A percentile compares a stretch with the other conserved stretches of the same genome.
Conservation (phyloP, 2,888 invertebrate species). For the Synergus umbraculus region DNA sequence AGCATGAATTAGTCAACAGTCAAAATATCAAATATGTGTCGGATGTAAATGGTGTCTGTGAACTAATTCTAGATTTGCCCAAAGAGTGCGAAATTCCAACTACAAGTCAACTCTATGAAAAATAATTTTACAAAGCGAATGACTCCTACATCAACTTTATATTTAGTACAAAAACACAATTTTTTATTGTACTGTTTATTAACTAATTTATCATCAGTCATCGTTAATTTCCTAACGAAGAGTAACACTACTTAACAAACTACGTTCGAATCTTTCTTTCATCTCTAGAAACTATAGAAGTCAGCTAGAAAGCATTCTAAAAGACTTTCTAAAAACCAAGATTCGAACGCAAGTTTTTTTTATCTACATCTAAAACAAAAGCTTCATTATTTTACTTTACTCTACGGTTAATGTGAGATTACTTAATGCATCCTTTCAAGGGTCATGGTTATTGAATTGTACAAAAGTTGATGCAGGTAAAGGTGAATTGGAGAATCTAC, state of each 20-base stretch:
- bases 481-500: not conserved
- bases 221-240: not conserved
- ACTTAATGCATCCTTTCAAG: not conserved
- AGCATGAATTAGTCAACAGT: not conserved
- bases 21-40: not conserved
- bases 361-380: not conserved
- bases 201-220: conserved; percentile 10
- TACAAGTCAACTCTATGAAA: not conserved
- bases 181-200: not conserved
- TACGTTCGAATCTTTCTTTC: not conserved
- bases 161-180: not conserved
- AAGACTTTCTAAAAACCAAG: not conserved
- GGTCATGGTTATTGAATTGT: conserved; percentile 5
- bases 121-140: not conserved
- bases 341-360: not conserved
- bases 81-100: not conserved
- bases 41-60: not conserved
- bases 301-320: not conserved
- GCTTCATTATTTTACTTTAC: not conserved
- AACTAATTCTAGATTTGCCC: not conserved
- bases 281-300: not conserved
- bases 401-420: not conserved
- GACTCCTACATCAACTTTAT: not conserved
- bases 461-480: conserved; percentile 3
- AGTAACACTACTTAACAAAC: not conserved